phyloP scores from a whole-genome alignment of 2,113 vertebrate genomes.

The Ameiurus melas region DNA sequence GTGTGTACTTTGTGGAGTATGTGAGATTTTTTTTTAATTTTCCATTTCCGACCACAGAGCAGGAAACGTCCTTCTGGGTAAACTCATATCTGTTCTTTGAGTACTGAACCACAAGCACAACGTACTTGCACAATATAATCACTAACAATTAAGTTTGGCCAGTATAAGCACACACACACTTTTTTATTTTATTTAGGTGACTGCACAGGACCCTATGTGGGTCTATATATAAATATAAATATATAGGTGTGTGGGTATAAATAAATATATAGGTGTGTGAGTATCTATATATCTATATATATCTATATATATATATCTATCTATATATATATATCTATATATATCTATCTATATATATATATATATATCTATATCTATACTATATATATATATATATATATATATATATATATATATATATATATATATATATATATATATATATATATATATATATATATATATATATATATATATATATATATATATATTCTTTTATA shows the following conservation, averaged over 20 bases:
- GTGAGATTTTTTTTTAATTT: constrained; percentile 47
- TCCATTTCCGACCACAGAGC: constrained; percentile 60
- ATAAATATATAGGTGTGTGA: too few relatives aligned
- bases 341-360: too few relatives aligned
- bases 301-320: too few relatives aligned
- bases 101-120: constrained; percentile 48
- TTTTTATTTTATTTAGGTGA: constrained; percentile 31
- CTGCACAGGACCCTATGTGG: fast-evolving
- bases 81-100: constrained; percentile 40
- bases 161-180: background rate
- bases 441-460: too few relatives aligned
- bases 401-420: too few relatives aligned
- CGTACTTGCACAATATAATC: constrained; percentile 16
- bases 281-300: too few relatives aligned
- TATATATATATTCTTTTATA: background rate
- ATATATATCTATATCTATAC: too few relatives aligned
- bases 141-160: constrained; percentile 19
- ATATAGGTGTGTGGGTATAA: too few relatives aligned
- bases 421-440: too few relatives aligned
- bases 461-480: background rate
- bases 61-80: constrained; percentile 56
- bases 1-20: constrained; percentile 18
- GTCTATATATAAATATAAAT: too few relatives aligned
- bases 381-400: too few relatives aligned
- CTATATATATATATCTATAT: too few relatives aligned